A percentile compares a stretch with the other conserved stretches of the same genome.
These are phyloP conservation scores for Congeria kusceri DNA, from an alignment of 2,888 invertebrate genomes.

Conservation along the genomic window DNA sequence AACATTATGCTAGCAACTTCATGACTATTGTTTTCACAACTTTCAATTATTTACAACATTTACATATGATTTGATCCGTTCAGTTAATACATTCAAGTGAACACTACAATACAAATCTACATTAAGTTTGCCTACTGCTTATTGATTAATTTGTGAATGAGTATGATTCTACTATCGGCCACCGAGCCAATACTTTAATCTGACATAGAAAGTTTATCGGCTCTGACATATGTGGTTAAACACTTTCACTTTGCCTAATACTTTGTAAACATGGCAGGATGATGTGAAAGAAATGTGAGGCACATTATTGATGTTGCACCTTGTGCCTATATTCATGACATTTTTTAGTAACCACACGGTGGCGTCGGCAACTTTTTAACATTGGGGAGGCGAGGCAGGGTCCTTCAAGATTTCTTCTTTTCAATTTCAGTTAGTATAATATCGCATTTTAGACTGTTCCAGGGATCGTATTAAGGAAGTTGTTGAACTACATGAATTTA, in stretches of 20 bases:
- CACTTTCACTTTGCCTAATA: neutral
- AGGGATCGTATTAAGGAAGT: too few species aligned
- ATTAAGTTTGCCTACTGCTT: neutral
- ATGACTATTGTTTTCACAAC: neutral
- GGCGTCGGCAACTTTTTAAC: too few species aligned
- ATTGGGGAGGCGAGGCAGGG: too few species aligned
- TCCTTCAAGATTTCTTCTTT: too few species aligned
- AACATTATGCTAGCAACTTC: conserved; percentile 64
- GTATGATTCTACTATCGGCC: neutral
- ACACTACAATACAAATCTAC: neutral
- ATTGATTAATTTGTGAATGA: conserved; percentile 13
- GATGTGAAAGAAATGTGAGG: too few species aligned
- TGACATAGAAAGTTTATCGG: neutral
- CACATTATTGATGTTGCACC: too few species aligned
- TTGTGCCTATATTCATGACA: too few species aligned
- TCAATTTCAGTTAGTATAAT: too few species aligned
- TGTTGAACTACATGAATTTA: too few species aligned
- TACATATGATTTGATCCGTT: conserved; percentile 3
- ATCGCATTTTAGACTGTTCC: too few species aligned
- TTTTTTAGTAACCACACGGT: too few species aligned
- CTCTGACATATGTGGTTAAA: neutral
- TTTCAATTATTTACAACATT: neutral
- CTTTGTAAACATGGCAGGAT: too few species aligned
- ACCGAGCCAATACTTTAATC: neutral
- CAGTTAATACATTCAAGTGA: neutral